Base-by-base conservation (phyloP, 2,888 invertebrate genomes). In the Mactromeris polynyma region DNA sequence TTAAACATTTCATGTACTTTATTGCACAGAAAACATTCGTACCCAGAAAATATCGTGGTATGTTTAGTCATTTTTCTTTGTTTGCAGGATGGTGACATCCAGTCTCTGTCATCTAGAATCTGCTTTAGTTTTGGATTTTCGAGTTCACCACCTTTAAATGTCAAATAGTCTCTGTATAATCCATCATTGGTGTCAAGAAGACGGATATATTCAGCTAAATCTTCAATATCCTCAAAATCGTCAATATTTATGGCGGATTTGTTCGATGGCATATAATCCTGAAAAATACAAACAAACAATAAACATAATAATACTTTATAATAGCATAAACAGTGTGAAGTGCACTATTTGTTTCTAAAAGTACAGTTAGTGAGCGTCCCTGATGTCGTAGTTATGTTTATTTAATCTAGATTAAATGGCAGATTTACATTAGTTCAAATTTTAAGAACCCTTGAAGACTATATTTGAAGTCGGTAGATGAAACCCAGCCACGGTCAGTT, bases 11-110 rank as follows among this genome's bases (percentile, higher is more conserved):
- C 33, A 58, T 87, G 86, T 2, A 95, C 88, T 85, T 93, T 89
- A 64, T 95, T 90, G 88, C 96, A 96, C 2, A 96, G 83, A 93
- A 93, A 94, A 91, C 96, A 96, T 81, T 96, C 95, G 89, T 95
- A 96, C n/a, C 94, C 95, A 73, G 79, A 42, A 77, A 96, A 93
- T 26, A 90, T 80, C 1, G 91, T 86, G 54, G 78, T 40, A 64
- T 90, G 85, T 40, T 82, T 86, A 40, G 11, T 21, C 36, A 19
- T 26, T 69, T 26, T 81, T 33, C 83, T 33, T 73, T 36, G 31
- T 19, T 33, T 85, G 51, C 91, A 91, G n/a, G 58, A 46, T 0
- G 83, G 54, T 46, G 89, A 85, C 64, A 91, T 90, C 95, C 95
- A 95, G 33, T 93, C 91, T 82, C 96, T 90, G 3, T 92, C 64